phyloP scores from a whole-genome alignment of 2,888 invertebrate genomes.

The Pycnomerus fuliginosus region DNA sequence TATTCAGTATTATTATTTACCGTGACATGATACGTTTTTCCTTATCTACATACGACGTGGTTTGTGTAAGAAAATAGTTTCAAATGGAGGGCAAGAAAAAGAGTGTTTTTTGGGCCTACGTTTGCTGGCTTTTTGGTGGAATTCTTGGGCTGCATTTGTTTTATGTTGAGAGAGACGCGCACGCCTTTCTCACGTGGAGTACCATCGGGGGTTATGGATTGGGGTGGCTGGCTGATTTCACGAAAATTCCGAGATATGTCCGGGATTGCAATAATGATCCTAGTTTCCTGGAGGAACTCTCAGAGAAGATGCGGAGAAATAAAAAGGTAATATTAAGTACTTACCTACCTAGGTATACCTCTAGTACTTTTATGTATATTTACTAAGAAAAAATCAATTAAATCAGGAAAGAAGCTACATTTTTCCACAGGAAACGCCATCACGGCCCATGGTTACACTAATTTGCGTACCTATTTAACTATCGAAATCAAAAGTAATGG shows the following conservation, averaged over 20 bases:
- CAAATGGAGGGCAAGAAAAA: constrained; percentile 51
- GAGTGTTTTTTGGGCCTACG: constrained; percentile 70
- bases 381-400: no score
- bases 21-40: no score
- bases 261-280: constrained; percentile 77
- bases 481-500: no score
- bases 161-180: constrained; percentile 83
- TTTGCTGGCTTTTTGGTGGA: constrained; percentile 87
- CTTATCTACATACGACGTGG: no score
- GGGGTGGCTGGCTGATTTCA: constrained; percentile 86
- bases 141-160: constrained; percentile 88
- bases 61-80: no score
- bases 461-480: no score
- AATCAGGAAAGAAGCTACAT: no score
- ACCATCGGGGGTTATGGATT: constrained; percentile 84
- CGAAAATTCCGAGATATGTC: constrained; percentile 82
- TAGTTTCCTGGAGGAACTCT: constrained; percentile 64
- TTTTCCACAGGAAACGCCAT: no score
- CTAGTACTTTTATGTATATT: no score
- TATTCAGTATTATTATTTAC: no score
- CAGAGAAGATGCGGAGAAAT: constrained; percentile 61
- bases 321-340: constrained; percentile 71
- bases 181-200: constrained; percentile 88
- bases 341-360: no score
- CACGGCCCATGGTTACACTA: no score